Evolutionary conservation across 2,888 invertebrate genomes (phyloP).

Genomic region (Heteromurus nitidus): DNA sequence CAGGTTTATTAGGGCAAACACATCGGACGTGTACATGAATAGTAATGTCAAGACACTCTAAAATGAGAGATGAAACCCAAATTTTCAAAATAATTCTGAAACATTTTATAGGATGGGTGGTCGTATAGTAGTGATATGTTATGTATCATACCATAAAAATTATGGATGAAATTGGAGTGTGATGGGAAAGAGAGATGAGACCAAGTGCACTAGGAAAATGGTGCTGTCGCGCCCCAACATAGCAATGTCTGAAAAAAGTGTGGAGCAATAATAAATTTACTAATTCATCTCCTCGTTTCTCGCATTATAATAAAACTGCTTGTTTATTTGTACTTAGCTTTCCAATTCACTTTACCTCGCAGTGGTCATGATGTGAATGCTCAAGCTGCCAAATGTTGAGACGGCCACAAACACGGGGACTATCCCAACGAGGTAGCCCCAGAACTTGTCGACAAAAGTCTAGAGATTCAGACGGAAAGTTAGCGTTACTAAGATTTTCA

Average conservation of each 20-base stretch:
- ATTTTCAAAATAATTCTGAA: too few species aligned
- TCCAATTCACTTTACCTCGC: constrained; percentile 79
- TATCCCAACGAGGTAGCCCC: constrained; percentile 85
- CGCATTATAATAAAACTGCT: not conserved
- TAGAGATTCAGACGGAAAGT: too few species aligned
- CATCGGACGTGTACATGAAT: constrained; percentile 89
- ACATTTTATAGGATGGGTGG: too few species aligned
- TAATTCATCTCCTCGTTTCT: too few species aligned
- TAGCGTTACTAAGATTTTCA: too few species aligned
- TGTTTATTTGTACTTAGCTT: not conserved
- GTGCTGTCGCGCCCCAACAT: constrained; percentile 82
- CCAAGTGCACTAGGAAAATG: constrained; percentile 89
- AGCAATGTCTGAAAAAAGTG: constrained; percentile 49
- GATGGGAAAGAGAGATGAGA: constrained; percentile 84
- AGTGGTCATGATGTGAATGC: constrained; percentile 96
- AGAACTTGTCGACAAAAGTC: constrained; percentile 88
- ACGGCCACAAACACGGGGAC: constrained; percentile 95
- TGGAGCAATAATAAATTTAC: too few species aligned
- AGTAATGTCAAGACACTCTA: constrained; percentile 88
- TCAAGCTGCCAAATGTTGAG: constrained; percentile 93
- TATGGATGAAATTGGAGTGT: constrained; percentile 88
- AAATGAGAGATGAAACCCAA: constrained; percentile 72
- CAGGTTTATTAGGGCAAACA: constrained; percentile 91
- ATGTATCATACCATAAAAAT: constrained; percentile 85
- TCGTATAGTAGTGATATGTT: not conserved